Evolutionary conservation across 2,113 vertebrate genomes (phyloP).

Genomic region (Calypte anna): DNA sequence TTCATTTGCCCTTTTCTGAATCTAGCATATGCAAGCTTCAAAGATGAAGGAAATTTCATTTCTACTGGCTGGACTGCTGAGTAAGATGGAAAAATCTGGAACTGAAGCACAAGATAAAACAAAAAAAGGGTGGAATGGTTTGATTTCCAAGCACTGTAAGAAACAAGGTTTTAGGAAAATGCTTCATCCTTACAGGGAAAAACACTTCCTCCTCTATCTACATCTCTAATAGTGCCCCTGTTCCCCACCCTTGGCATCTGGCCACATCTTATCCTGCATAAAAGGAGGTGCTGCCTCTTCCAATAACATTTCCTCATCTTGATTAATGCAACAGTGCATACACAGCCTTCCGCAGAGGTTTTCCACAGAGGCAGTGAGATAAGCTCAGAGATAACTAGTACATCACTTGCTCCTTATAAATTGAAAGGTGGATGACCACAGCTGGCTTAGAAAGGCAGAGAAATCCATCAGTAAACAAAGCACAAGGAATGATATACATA

Average conservation of each 20-base stretch:
- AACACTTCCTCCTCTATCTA: conserved; percentile 25
- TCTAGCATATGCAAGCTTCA: conserved; percentile 23
- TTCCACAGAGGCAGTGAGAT: not conserved
- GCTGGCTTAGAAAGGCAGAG: not conserved
- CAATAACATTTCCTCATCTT: conserved; percentile 70
- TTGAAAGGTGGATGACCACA: not conserved
- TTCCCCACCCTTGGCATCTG: conserved; percentile 20
- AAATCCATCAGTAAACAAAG: not conserved
- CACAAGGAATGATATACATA: not conserved
- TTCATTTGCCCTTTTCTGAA: not conserved
- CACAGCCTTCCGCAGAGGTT: conserved; percentile 42
- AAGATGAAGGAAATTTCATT: conserved; percentile 57
- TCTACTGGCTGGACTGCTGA: conserved; percentile 26
- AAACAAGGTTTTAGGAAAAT: conserved; percentile 36
- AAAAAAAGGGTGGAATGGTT: not conserved
- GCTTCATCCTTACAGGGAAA: conserved; percentile 3
- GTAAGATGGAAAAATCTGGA: conserved; percentile 51
- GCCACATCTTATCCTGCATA: conserved; percentile 25
- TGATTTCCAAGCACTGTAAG: not conserved
- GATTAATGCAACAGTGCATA: conserved; percentile 60
- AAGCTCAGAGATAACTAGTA: not conserved
- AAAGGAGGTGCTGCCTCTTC: conserved; percentile 73
- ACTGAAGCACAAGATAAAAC: conserved; percentile 37
- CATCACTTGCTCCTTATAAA: not conserved
- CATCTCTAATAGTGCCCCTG: not conserved